Conservation (phyloP, 2,888 invertebrate species). For the Acleris holmiana region DNA sequence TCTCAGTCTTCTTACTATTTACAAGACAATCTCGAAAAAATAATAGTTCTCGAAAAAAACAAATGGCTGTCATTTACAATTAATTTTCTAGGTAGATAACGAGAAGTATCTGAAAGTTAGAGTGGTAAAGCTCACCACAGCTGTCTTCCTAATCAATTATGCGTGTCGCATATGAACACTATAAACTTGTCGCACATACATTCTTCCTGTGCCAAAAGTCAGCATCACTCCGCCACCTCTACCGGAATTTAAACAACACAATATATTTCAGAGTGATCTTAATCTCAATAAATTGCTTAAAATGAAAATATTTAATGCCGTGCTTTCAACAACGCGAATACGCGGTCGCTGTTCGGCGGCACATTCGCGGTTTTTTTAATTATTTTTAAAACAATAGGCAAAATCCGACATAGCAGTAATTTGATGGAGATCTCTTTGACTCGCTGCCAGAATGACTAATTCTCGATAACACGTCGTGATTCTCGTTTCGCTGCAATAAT, state of each 20-base stretch:
- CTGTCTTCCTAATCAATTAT: conserved; percentile 77
- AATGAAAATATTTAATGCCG: conserved; percentile 71
- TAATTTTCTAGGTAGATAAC: conserved; percentile 38
- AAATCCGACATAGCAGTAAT: conserved; percentile 63
- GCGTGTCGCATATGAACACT: conserved; percentile 69
- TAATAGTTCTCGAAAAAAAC: too few relatives aligned
- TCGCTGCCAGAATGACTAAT: conserved; percentile 80
- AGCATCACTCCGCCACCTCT: conserved; percentile 61
- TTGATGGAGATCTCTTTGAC: conserved; percentile 73
- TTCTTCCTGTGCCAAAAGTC: conserved; percentile 77
- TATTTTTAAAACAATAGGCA: conserved; percentile 70
- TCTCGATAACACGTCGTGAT: conserved; percentile 63
- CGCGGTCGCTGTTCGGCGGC: conserved; percentile 48
- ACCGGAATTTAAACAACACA: conserved; percentile 79
- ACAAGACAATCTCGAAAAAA: too few relatives aligned
- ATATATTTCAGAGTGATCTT: conserved; percentile 75
- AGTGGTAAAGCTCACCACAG: conserved; percentile 67
- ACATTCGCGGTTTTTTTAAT: conserved; percentile 63
- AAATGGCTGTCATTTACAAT: conserved; percentile 6
- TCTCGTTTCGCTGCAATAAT: conserved; percentile 67
- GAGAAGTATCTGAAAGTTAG: conserved; percentile 59
- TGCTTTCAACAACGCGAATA: conserved; percentile 60
- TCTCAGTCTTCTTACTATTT: too few relatives aligned
- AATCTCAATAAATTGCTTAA: conserved; percentile 77
- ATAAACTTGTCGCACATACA: conserved; percentile 73